phyloP scores from a whole-genome alignment of 2,113 vertebrate species.

The Mormyrus iriodes region DNA sequence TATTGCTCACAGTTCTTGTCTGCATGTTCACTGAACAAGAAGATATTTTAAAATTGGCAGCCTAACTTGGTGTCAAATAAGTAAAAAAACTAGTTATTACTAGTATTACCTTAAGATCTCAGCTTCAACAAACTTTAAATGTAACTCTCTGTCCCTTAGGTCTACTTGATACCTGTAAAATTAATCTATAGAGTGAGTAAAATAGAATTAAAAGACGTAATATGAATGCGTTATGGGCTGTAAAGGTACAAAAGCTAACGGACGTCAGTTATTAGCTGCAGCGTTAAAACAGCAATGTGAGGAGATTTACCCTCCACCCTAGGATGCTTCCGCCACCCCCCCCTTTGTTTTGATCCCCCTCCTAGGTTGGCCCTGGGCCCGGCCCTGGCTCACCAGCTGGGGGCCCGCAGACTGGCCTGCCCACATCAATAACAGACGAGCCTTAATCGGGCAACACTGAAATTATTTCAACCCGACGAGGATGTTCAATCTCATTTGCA shows the following conservation, averaged over 20 bases:
- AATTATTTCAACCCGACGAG: slow-evolving; percentile 14
- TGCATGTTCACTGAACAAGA: slow-evolving; percentile 13
- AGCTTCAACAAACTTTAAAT: not conserved
- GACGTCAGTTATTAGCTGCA: not conserved
- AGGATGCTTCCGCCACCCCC: not conserved
- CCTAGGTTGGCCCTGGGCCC: not conserved
- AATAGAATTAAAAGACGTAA: not conserved
- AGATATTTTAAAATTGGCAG: not conserved
- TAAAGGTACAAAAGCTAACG: not conserved
- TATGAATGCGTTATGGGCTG: no score
- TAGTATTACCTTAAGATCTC: not conserved
- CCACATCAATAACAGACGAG: slow-evolving; percentile 15
- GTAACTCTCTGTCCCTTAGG: not conserved
- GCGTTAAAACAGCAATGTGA: not conserved
- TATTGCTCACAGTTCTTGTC: slow-evolving; percentile 35
- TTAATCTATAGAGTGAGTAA: not conserved
- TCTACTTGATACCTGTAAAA: not conserved
- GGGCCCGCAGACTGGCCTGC: not conserved
- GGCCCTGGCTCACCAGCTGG: not conserved
- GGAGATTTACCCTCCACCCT: not conserved
- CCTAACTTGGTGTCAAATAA: not conserved
- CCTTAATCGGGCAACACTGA: slow-evolving; percentile 13
- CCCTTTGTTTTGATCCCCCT: not conserved
- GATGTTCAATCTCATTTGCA: slow-evolving; percentile 12
- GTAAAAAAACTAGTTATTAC: not conserved